Conservation (phyloP, 1,140 invertebrate species). For the Parapsyche elsis region DNA sequence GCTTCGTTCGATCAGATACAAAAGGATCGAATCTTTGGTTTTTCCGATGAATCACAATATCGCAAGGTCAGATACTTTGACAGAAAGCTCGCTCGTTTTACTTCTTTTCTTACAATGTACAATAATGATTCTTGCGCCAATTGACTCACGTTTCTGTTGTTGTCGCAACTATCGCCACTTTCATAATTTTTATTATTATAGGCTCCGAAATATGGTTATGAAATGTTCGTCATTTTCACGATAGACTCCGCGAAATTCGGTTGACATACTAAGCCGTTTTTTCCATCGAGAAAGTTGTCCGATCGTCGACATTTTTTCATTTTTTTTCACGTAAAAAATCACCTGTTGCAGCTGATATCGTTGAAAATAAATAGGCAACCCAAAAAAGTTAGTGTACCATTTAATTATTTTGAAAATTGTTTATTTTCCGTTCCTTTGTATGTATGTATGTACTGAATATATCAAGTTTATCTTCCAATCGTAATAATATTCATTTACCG, state of each 20-base stretch:
- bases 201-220: constrained; percentile 40
- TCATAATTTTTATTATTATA: constrained; percentile 48
- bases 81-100: neutral
- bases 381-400: no score
- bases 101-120: neutral
- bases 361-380: neutral
- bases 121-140: constrained; percentile 7
- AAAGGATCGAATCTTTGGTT: neutral
- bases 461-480: no score
- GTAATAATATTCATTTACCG: no score
- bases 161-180: constrained; percentile 45
- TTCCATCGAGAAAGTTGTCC: neutral
- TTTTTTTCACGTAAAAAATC: neutral
- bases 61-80: neutral
- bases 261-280: constrained; percentile 7
- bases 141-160: constrained; percentile 35
- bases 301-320: neutral
- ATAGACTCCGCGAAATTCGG: constrained; percentile 2
- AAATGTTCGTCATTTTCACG: constrained; percentile 36
- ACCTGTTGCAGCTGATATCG: neutral
- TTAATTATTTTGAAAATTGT: no score
- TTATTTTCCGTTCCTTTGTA: no score
- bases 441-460: no score
- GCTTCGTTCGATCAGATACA: no score
- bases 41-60: neutral